phyloP scores from a whole-genome alignment of 2,797 vertebrate genomes.

The Poeciliopsis paucimaculata region DNA sequence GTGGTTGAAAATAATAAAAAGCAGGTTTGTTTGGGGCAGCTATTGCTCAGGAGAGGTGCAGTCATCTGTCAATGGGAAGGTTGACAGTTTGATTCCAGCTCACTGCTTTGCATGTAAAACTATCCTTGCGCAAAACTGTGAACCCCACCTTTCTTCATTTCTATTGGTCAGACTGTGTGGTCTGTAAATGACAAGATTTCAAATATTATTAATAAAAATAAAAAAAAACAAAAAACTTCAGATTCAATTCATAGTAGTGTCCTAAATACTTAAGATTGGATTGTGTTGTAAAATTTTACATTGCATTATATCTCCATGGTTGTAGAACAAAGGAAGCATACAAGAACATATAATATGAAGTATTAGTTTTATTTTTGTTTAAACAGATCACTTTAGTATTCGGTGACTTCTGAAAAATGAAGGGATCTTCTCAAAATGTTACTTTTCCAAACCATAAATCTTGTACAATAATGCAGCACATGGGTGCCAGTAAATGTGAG shows the following conservation, averaged over 20 bases:
- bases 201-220: background rate
- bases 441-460: background rate
- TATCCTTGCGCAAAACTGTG: background rate
- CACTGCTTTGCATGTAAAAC: background rate
- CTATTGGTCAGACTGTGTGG: background rate
- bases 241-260: background rate
- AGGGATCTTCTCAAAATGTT: background rate
- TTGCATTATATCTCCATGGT: background rate
- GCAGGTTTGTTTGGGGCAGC: background rate
- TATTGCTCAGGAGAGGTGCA: background rate
- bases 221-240: background rate
- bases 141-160: background rate
- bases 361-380: background rate
- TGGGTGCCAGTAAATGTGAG: background rate
- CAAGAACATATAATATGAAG: background rate
- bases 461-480: background rate
- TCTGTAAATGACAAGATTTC: background rate
- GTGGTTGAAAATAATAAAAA: conserved; percentile 11
- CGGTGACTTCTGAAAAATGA: background rate
- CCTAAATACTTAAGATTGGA: background rate
- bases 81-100: conserved; percentile 9
- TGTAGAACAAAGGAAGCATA: background rate
- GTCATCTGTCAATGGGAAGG: background rate
- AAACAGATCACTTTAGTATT: background rate
- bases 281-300: background rate